These are phyloP conservation scores for Trachymyrmex septentrionalis DNA, from an alignment of 1,140 invertebrate genomes.

Conservation along the genomic window DNA sequence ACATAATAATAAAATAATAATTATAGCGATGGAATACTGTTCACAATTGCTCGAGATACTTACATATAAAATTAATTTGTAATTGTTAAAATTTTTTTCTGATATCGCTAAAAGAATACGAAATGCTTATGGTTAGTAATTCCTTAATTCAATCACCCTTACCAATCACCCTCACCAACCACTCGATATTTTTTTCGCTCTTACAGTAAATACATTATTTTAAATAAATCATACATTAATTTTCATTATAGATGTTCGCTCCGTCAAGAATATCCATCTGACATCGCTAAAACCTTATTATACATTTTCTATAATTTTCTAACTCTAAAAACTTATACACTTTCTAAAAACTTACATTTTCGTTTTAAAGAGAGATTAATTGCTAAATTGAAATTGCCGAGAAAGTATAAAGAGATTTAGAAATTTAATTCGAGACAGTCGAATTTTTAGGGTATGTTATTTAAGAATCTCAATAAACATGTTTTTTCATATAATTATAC, in stretches of 20 bases:
- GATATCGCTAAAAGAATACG: background rate
- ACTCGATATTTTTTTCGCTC: background rate
- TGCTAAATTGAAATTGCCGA: slow-evolving; percentile 7
- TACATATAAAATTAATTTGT: background rate
- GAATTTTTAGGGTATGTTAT: background rate
- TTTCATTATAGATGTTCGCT: background rate
- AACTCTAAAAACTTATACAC: slow-evolving; percentile 17
- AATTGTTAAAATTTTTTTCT: background rate
- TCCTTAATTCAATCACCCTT: background rate
- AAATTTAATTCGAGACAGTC: slow-evolving; percentile 1
- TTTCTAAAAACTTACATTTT: slow-evolving; percentile 6
- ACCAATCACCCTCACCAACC: slow-evolving; percentile 10
- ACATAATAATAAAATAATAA: slow-evolving; percentile 21
- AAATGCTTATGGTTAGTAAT: background rate
- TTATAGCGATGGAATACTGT: background rate
- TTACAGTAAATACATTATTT: background rate
- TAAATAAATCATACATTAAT: slow-evolving; percentile 21
- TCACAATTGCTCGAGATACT: background rate
- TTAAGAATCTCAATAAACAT: background rate
- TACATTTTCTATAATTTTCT: background rate
- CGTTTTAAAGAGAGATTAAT: background rate
- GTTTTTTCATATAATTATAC: too few species aligned
- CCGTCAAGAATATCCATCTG: background rate
- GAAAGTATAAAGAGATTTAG: slow-evolving; percentile 5
- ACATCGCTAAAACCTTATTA: background rate